Evolutionary conservation across 1,140 invertebrate genomes (phyloP).

Genomic region (Cyrtorhinus lividipennis): DNA sequence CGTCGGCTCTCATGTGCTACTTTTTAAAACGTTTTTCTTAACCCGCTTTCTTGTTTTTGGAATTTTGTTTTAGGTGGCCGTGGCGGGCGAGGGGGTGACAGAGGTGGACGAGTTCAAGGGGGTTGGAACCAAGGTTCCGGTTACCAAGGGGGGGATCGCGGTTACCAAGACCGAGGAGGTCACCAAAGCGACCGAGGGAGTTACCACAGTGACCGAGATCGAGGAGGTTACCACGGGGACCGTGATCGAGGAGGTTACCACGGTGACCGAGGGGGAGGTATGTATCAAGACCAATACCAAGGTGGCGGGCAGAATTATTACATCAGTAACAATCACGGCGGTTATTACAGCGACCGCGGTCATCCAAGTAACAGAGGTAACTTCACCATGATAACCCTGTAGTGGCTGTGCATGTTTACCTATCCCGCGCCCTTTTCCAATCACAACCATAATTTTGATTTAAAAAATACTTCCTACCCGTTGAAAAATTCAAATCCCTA

Average conservation of each 20-base stretch:
- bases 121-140: background rate
- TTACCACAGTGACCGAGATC: slow-evolving; percentile 15
- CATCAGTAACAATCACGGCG: background rate
- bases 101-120: slow-evolving; percentile 7
- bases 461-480: background rate
- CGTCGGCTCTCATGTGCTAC: too few relatives aligned
- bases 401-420: too few relatives aligned
- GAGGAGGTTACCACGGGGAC: slow-evolving; percentile 9
- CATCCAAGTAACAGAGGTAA: slow-evolving; percentile 12
- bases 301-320: background rate
- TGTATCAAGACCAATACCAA: background rate
- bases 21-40: too few relatives aligned
- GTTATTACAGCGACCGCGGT: slow-evolving; percentile 5
- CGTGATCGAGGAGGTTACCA: slow-evolving; percentile 12
- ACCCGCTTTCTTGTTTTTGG: background rate
- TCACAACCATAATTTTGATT: too few relatives aligned
- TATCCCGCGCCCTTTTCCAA: too few relatives aligned
- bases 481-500: background rate
- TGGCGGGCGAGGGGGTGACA: background rate
- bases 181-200: slow-evolving; percentile 4
- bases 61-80: background rate
- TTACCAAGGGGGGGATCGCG: slow-evolving; percentile 7
- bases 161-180: background rate
- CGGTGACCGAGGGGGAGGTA: slow-evolving; percentile 5
- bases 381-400: background rate